Base-by-base conservation (phyloP, 2,888 invertebrate species). In the Lasioglossum vierecki region DNA sequence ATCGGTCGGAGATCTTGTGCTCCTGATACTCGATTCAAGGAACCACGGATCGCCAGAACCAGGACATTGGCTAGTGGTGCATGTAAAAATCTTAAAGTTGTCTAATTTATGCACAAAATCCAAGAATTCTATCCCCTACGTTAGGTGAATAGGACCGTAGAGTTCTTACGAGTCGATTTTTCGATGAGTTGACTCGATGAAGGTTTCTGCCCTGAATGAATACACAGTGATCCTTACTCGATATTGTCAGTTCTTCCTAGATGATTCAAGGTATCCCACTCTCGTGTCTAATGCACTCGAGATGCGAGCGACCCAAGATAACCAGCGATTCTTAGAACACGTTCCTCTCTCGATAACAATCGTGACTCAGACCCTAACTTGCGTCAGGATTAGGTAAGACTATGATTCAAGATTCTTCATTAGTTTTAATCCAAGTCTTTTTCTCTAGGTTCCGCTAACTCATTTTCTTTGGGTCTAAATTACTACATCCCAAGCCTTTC, bases 311-410 rank as follows among this genome's bases (percentile, higher is more conserved):
- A 63, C 63, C 63, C 63, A 30, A 63, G 63, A 63, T 63, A 63
- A 30, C 15, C 30, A 5, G 18, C 30, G 2, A 15, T 63, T 63
- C 30, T 63, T 30, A 18, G 30, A 63, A 63, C 63, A 30, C 63
- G 63, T 30, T 30, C 30, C 63, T 63, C 30, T 63, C 63, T 15
- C 63, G 63, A 63, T 63, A 63, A 63, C 30, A 63, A 63, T 63
- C 63, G 63, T 63, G 63, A 63, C 63, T 63, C 63, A 63, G 30
- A 15, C 15, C 15, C 63, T 30, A 6, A 15, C 63, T 63, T 30
- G 15, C 60, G 60, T 5, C 30, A 15, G 15, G 15, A 30, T 63
- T 63, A 63, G 63, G 26, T 30, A 63, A 63, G 15, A 63, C 30
- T 63, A 63, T 63, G 30, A 63, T 63, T 60, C 26, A 60, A 60